Percentiles rank a stretch among this genome's conserved stretches.
Evolutionary conservation across 2,888 invertebrate species (phyloP).

Genomic region (Merodon equestris): DNA sequence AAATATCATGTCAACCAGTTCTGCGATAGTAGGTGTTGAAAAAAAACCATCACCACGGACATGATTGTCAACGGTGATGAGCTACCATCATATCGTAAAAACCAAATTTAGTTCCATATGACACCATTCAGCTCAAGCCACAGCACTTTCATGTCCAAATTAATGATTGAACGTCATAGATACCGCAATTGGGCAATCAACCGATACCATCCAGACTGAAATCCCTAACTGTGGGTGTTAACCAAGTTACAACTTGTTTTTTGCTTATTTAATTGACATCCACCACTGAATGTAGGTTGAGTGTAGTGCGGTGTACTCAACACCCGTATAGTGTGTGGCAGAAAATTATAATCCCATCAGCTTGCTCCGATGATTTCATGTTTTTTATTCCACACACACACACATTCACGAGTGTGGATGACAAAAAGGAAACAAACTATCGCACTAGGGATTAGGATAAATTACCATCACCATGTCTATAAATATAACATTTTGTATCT

Average conservation of each 20-base stretch:
- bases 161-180: slow-evolving; percentile 12
- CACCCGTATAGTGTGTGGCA: neutral
- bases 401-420: slow-evolving; percentile 2
- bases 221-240: neutral
- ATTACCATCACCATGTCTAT: slow-evolving; percentile 1
- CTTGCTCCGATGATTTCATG: slow-evolving; percentile 14
- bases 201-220: neutral
- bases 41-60: no score
- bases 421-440: neutral
- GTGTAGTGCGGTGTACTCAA: no score
- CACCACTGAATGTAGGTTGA: neutral
- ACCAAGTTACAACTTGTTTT: slow-evolving; percentile 17
- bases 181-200: slow-evolving; percentile 34
- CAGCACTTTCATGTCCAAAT: slow-evolving; percentile 16
- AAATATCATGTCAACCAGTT: no score
- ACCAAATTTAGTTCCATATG: no score
- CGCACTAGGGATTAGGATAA: neutral
- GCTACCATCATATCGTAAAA: no score
- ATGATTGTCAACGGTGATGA: no score
- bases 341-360: slow-evolving; percentile 43
- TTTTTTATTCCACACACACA: neutral
- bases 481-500: neutral
- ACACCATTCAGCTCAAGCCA: no score
- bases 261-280: slow-evolving; percentile 38
- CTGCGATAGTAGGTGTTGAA: no score